Conservation (phyloP, 2,888 invertebrate genomes). For the Philereme transversata region DNA sequence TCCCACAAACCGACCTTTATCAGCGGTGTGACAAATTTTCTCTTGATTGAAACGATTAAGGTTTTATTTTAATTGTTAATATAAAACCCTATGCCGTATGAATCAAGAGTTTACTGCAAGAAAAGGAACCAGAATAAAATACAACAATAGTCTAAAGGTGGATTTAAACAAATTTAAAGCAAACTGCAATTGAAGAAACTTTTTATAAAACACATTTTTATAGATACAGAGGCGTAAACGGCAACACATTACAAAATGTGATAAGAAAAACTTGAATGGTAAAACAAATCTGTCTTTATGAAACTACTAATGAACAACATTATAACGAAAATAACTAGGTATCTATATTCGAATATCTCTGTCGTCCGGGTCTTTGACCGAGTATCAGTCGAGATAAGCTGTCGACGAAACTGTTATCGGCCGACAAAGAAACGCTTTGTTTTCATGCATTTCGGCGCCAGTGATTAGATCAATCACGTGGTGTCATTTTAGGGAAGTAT, state of each 20-base stretch:
- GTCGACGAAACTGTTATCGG: constrained; percentile 71
- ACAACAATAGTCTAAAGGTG: too few relatives aligned
- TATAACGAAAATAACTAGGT: constrained; percentile 30
- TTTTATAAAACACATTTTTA: too few relatives aligned
- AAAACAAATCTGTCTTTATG: neutral
- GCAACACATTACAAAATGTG: neutral
- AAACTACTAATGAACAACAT: constrained; percentile 19
- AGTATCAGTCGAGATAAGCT: constrained; percentile 75
- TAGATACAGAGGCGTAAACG: too few relatives aligned
- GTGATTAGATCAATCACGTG: constrained; percentile 66
- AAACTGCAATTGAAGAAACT: too few relatives aligned
- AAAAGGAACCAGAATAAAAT: too few relatives aligned
- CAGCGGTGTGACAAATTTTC: constrained; percentile 14
- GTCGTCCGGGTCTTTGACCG: constrained; percentile 69
- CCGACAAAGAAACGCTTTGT: constrained; percentile 75
- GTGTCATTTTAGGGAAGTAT: constrained; percentile 7
- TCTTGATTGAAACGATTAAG: too few relatives aligned
- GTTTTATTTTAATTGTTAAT: too few relatives aligned
- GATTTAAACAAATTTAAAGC: too few relatives aligned
- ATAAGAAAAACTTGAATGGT: neutral
- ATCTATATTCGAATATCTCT: constrained; percentile 37
- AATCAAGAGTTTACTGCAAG: too few relatives aligned
- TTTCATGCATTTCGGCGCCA: constrained; percentile 70
- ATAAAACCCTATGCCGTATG: too few relatives aligned
- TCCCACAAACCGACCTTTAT: constrained; percentile 20